These are phyloP conservation scores for Pleuronectes platessa DNA, from an alignment of 2,113 vertebrate genomes.

Conservation along the genomic window DNA sequence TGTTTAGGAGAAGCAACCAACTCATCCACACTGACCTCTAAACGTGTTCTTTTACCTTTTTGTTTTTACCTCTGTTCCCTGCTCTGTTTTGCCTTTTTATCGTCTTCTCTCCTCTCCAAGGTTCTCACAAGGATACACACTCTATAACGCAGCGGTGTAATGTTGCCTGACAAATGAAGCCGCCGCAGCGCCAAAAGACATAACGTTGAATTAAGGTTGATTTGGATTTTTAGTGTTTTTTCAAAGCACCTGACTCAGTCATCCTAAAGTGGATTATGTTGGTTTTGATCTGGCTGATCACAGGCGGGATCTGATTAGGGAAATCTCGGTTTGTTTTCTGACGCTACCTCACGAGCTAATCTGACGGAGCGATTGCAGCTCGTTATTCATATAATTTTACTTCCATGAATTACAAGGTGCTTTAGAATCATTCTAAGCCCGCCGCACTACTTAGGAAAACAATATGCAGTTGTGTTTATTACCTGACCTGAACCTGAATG, in stretches of 20 bases:
- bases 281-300: conserved; percentile 47
- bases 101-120: neutral
- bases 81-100: neutral
- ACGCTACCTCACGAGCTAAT: conserved; percentile 20
- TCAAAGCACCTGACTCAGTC: conserved; percentile 35
- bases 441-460: neutral
- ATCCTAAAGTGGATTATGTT: conserved; percentile 42
- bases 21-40: conserved; percentile 59
- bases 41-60: conserved; percentile 27
- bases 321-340: conserved; percentile 38
- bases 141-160: neutral
- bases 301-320: conserved; percentile 42
- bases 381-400: conserved; percentile 23
- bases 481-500: conserved; percentile 8
- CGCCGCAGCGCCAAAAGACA: conserved; percentile 17
- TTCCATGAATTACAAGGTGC: conserved; percentile 14
- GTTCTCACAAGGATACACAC: neutral
- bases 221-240: conserved; percentile 39
- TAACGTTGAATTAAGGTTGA: conserved; percentile 32
- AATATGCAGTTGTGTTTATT: neutral
- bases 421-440: conserved; percentile 5
- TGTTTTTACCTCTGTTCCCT: conserved; percentile 27
- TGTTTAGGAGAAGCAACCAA: conserved; percentile 24
- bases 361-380: conserved; percentile 10
- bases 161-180: conserved; percentile 30